These are phyloP conservation scores for Cynaeus angustus DNA, from an alignment of 2,888 invertebrate genomes.

Conservation along the genomic window DNA sequence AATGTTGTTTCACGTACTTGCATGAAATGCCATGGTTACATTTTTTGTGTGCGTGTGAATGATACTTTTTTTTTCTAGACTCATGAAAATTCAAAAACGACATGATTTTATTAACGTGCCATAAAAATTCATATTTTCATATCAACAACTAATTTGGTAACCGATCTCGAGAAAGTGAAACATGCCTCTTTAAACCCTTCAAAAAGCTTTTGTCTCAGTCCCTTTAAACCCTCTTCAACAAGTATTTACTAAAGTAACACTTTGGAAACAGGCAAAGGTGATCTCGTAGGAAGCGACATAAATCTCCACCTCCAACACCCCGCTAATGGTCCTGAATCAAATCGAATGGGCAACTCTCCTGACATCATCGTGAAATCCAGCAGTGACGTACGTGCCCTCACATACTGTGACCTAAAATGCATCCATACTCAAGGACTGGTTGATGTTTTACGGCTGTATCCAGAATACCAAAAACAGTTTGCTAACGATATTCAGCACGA, in stretches of 20 bases:
- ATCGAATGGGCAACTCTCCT: conserved; percentile 71
- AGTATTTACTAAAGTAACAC: conserved; percentile 10
- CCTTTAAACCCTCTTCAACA: background rate
- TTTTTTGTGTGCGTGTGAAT: too few species aligned
- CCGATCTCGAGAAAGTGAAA: background rate
- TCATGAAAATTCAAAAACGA: too few species aligned
- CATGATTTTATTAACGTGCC: too few species aligned
- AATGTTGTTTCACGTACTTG: too few species aligned
- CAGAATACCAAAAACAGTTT: conserved; percentile 96
- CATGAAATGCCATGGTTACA: too few species aligned
- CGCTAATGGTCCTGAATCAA: conserved; percentile 76
- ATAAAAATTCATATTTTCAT: too few species aligned
- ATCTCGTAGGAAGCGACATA: conserved; percentile 95
- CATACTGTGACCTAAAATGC: conserved; percentile 97
- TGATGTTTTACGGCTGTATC: conserved; percentile 91
- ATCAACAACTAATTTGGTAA: background rate
- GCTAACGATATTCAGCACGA: conserved; percentile 96
- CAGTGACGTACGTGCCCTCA: conserved; percentile 94
- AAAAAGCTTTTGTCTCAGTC: background rate
- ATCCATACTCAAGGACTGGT: conserved; percentile 93
- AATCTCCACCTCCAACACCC: conserved; percentile 84
- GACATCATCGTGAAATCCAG: conserved; percentile 94
- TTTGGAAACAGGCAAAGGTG: conserved; percentile 86
- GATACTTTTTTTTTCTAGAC: conserved; percentile 6
- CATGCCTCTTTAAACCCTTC: conserved; percentile 11